Conservation (phyloP, 1,140 invertebrate species). For the Drosophila pseudoananassae region DNA sequence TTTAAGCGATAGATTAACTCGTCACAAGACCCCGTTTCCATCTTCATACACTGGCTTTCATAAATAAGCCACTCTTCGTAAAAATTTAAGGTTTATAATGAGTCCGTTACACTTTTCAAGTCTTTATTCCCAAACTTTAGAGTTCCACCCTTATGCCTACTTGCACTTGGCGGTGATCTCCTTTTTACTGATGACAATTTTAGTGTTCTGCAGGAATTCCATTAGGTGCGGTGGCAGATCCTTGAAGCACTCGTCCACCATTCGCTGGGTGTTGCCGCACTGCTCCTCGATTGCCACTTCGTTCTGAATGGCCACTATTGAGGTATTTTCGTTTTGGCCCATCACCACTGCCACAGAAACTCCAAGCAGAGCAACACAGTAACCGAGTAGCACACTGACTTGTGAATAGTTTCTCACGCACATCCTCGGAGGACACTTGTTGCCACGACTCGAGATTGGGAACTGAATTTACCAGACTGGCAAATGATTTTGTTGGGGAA, state of each 20-base stretch:
- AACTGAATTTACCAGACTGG: not conserved
- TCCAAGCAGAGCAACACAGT: conserved; percentile 21
- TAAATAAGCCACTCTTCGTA: too few species aligned
- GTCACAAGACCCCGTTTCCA: not conserved
- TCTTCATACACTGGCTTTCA: not conserved
- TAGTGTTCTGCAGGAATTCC: conserved; percentile 76
- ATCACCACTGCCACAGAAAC: conserved; percentile 3
- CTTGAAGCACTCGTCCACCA: conserved; percentile 82
- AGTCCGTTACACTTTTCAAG: too few species aligned
- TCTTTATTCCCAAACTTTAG: not conserved
- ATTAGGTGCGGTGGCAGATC: conserved; percentile 77
- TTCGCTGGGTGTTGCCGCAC: conserved; percentile 72
- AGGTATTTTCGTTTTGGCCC: conserved; percentile 24
- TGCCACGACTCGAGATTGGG: conserved; percentile 31
- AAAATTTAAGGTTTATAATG: too few species aligned
- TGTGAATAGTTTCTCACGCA: conserved; percentile 18
- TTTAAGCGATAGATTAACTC: not conserved
- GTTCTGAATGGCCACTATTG: conserved; percentile 11
- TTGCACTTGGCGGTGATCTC: conserved; percentile 78
- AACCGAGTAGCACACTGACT: conserved; percentile 25
- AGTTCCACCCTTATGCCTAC: conserved; percentile 50
- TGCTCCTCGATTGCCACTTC: conserved; percentile 17
- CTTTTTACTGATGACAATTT: conserved; percentile 70
- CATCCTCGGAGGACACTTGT: conserved; percentile 57
- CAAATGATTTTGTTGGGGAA: not conserved